phyloP scores from a whole-genome alignment of 2,797 vertebrate species.

The Hypotaenidia okinawae region DNA sequence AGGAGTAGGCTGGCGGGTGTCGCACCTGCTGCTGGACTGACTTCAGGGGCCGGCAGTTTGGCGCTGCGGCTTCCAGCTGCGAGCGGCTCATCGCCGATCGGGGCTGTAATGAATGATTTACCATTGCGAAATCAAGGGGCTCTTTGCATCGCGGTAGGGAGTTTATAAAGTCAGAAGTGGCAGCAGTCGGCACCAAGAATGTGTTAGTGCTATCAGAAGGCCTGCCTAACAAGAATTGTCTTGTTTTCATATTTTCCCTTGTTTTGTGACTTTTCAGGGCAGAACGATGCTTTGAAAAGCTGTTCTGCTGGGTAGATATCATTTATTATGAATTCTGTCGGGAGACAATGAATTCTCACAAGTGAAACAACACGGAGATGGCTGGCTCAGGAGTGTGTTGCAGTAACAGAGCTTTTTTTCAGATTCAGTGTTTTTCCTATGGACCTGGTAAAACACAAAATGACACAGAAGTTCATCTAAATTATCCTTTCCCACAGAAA shows the following conservation, averaged over 20 bases:
- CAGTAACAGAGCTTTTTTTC: not conserved
- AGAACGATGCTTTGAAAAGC: not conserved
- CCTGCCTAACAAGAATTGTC: not conserved
- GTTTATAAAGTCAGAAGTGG: not conserved
- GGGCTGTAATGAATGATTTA: not conserved
- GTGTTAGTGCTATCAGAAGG: accelerated
- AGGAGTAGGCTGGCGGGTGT: accelerated
- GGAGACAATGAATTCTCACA: not conserved
- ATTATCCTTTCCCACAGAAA: not conserved
- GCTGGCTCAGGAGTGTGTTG: not conserved
- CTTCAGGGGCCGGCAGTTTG: accelerated
- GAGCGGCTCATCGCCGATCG: accelerated
- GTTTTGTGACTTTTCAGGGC: not conserved
- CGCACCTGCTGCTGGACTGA: accelerated
- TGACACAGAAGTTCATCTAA: not conserved
- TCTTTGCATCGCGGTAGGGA: accelerated
- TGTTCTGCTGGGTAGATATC: accelerated
- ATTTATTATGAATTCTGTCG: not conserved
- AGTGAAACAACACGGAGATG: not conserved
- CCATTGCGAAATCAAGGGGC: accelerated
- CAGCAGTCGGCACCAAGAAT: not conserved
- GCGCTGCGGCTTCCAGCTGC: not conserved
- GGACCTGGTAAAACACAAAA: not conserved
- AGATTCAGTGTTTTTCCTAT: not conserved
- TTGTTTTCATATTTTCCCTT: accelerated